Evolutionary conservation across 2,113 vertebrate genomes (phyloP).

Genomic region (Equus przewalskii): DNA sequence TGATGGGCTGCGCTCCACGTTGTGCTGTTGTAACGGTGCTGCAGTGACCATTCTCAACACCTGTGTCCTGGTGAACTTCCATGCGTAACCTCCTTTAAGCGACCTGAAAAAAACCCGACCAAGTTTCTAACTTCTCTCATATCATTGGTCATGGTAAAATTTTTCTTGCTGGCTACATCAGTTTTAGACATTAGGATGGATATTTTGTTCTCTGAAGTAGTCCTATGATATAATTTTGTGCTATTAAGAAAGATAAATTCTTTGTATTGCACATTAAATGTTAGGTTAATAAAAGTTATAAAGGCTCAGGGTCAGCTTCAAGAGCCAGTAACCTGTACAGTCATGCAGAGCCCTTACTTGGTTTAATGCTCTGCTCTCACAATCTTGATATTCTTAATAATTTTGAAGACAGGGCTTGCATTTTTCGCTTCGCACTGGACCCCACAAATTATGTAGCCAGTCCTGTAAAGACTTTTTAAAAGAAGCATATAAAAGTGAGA

Average conservation of each 20-base stretch:
- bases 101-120: not conserved
- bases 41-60: not conserved
- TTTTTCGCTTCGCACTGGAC: not conserved
- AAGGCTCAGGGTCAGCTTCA: not conserved
- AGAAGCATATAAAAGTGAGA: not conserved
- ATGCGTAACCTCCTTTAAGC: not conserved
- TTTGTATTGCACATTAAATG: not conserved
- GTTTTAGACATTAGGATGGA: not conserved
- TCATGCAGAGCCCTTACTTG: too few relatives aligned
- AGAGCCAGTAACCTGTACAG: rapidly evolving
- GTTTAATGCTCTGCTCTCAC: not conserved
- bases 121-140: not conserved
- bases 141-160: not conserved
- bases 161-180: not conserved
- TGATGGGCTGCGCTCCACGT: not conserved
- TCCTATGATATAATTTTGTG: not conserved
- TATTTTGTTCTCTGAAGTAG: not conserved
- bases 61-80: not conserved
- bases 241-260: not conserved
- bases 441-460: not conserved
- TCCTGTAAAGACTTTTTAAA: not conserved
- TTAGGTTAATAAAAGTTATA: not conserved
- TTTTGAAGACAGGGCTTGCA: not conserved
- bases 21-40: not conserved
- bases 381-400: not conserved